Evolutionary conservation across 2,797 vertebrate genomes (phyloP).

Genomic region (Netta rufina): DNA sequence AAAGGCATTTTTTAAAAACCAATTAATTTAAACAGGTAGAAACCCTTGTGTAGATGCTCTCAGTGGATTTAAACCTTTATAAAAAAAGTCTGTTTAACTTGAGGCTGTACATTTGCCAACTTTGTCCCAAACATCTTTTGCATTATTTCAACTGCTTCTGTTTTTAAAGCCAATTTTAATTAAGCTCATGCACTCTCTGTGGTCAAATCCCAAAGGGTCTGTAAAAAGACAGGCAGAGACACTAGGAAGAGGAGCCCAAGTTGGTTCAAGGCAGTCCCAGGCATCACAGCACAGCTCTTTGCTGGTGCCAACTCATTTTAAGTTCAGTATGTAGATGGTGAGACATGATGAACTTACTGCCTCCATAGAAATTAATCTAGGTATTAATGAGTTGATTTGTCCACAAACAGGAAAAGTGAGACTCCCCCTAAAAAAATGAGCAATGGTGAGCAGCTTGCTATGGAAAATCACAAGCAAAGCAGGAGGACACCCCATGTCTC

Average conservation of each 20-base stretch:
- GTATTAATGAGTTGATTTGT: background rate
- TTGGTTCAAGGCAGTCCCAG: background rate
- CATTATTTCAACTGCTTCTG: slow-evolving; percentile 14
- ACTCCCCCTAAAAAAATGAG: background rate
- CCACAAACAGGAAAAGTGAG: background rate
- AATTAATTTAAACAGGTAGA: slow-evolving; percentile 50
- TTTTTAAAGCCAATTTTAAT: slow-evolving; percentile 62
- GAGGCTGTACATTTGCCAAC: slow-evolving; percentile 43
- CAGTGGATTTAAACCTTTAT: slow-evolving; percentile 25
- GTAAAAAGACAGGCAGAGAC: background rate
- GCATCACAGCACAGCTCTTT: background rate
- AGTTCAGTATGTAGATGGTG: background rate
- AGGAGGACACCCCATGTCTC: background rate
- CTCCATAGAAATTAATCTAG: background rate
- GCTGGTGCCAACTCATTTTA: background rate
- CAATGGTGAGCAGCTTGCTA: background rate
- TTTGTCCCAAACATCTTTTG: background rate
- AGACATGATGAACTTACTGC: background rate
- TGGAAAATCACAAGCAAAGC: background rate
- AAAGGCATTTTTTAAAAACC: slow-evolving; percentile 60
- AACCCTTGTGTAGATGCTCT: slow-evolving; percentile 30
- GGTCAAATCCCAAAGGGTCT: slow-evolving; percentile 25
- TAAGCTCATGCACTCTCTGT: background rate
- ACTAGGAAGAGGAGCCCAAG: background rate
- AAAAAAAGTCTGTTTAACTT: background rate